Conservation (phyloP, 1,140 invertebrate genomes). For the Hyles euphorbiae region DNA sequence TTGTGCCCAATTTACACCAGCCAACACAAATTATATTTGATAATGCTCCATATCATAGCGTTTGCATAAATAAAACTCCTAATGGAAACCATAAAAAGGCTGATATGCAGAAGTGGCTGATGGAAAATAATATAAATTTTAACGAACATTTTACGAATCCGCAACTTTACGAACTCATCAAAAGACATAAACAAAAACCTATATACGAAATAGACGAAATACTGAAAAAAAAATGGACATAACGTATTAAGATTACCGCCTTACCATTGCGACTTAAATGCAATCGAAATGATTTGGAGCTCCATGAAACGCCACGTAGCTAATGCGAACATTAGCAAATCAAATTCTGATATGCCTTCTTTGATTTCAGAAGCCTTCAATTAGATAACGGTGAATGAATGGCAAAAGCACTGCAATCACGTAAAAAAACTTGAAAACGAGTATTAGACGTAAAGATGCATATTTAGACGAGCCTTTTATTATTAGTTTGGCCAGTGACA, state of each 20-base stretch:
- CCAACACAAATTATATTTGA: slow-evolving; percentile 10
- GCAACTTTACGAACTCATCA: slow-evolving; percentile 6
- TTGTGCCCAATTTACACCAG: slow-evolving; percentile 10
- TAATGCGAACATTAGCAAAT: too few relatives aligned
- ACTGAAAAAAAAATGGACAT: slow-evolving; percentile 7
- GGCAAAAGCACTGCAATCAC: slow-evolving; percentile 8
- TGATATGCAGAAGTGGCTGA: slow-evolving; percentile 16
- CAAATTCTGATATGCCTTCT: not conserved
- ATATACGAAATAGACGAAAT: slow-evolving; percentile 6
- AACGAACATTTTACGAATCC: slow-evolving; percentile 11
- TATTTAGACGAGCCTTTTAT: slow-evolving; percentile 7
- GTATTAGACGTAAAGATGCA: slow-evolving; percentile 1
- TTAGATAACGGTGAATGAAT: slow-evolving; percentile 1
- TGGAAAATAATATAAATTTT: slow-evolving; percentile 17
- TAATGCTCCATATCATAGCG: slow-evolving; percentile 12
- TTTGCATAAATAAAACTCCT: slow-evolving; percentile 9
- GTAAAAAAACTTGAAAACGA: slow-evolving; percentile 5
- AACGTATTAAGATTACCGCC: not conserved
- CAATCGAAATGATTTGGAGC: slow-evolving; percentile 6
- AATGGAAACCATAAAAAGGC: slow-evolving; percentile 12
- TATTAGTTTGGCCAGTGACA: slow-evolving; percentile 1
- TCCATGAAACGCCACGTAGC: slow-evolving; percentile 6
- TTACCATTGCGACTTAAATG: too few relatives aligned
- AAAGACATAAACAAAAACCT: slow-evolving; percentile 2
- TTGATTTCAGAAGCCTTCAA: slow-evolving; percentile 8